Conservation (phyloP, 2,113 vertebrate genomes). For the Paracanthobrama guichenoti region DNA sequence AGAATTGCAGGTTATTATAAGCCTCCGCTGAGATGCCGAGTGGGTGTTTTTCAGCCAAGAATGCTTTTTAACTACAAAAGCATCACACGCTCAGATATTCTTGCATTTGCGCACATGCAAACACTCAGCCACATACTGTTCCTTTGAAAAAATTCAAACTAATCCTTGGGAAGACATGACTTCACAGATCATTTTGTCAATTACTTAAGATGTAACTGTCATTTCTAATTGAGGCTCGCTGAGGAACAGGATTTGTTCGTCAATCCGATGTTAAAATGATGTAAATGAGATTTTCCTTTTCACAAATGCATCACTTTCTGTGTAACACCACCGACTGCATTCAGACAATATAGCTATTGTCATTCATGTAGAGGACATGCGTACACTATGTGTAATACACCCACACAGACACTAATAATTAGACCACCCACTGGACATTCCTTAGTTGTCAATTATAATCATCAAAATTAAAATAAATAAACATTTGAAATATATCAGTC, state of each 20-base stretch:
- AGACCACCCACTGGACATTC: neutral
- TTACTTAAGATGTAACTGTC: conserved; percentile 7
- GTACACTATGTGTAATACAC: neutral
- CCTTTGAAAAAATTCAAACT: conserved; percentile 24
- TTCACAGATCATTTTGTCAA: conserved; percentile 8
- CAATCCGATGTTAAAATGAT: conserved; percentile 9
- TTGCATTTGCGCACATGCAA: conserved; percentile 18
- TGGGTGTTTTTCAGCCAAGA: conserved; percentile 47
- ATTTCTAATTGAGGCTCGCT: neutral
- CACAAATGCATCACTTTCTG: neutral
- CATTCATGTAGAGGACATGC: neutral
- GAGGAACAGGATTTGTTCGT: neutral
- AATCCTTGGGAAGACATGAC: neutral
- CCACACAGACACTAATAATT: neutral
- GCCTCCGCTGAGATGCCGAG: conserved; percentile 55
- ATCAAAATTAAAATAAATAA: too few relatives aligned
- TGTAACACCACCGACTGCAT: neutral
- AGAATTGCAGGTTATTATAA: conserved; percentile 47
- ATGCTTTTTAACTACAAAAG: conserved; percentile 38
- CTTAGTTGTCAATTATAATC: too few relatives aligned
- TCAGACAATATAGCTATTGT: neutral
- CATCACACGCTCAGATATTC: conserved; percentile 36
- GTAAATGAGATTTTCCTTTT: neutral
- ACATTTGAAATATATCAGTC: too few relatives aligned
- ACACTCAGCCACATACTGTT: conserved; percentile 13